Base-by-base conservation (phyloP, 2,797 vertebrate genomes). In the Artibeus lituratus region DNA sequence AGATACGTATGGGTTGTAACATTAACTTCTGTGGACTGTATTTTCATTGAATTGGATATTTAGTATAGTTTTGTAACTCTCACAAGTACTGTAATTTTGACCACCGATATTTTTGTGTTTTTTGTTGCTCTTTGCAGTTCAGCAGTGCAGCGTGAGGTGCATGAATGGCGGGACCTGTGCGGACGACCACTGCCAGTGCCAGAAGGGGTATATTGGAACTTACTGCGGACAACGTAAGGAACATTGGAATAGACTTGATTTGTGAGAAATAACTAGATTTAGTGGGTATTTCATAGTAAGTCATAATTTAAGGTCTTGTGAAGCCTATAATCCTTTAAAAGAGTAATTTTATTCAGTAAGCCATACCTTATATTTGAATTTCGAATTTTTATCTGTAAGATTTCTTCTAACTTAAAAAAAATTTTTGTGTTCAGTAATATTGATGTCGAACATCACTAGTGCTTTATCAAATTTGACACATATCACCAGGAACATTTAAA, bases 201-300 rank as follows among this genome's bases (percentile, higher is more conserved):
- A 98, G 95, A 99, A 99, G 83, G 99, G 99, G 53, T 99, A 98
- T 10, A 89, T 98, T 0, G 99, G 99, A 90, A 92, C 97, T 49
- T 98, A 98, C 93, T 99, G 99, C 53, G 99, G 98, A 86, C 99
- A 99, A 95, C 98, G 99, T 99, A 98, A 99, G 99, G 98, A 82
- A 59, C 62, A 19, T 47, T 49, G 18, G 7, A 3, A 18, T 72
- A 7, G 22, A 70, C 49, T 82, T 51, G 10, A 5, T n/a, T 77
- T 76, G 35, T 65, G 86, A n/a, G 18, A 47, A 88, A 77, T 47
- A 53, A 39, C 59, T 72, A 82, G 18, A 53, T 19, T 62, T 70
- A 39, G 19, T 74, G 42, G 32, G 1, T 42, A 57, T 90, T 95
- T 81, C 57, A 44, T 94, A 96, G 89, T 86, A 37, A 95, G 91